A percentile compares a stretch with the other conserved stretches of the same genome.
Conservation (phyloP, 2,113 vertebrate genomes). For the Amblyornis subalaris region DNA sequence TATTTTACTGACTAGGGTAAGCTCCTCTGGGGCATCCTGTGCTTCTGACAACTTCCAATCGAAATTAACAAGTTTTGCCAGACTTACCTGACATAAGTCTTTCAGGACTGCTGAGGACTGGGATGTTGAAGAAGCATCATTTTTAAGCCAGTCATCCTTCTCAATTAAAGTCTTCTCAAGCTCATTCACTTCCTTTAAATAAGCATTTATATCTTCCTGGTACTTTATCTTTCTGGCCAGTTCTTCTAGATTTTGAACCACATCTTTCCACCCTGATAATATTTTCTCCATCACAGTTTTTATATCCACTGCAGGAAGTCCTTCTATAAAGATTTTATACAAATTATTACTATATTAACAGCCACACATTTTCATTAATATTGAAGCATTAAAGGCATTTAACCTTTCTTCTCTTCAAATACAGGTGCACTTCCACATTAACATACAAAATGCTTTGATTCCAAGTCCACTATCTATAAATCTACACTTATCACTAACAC, state of each 20-base stretch:
- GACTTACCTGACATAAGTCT: slow-evolving; percentile 81
- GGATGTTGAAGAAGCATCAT: not conserved
- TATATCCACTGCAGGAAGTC: slow-evolving; percentile 66
- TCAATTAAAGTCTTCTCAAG: slow-evolving; percentile 72
- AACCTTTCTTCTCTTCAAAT: not conserved
- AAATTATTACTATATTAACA: not conserved
- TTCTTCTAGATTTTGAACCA: slow-evolving; percentile 73
- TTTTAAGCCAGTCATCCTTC: slow-evolving; percentile 79
- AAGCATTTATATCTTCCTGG: slow-evolving; percentile 74
- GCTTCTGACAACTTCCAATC: not conserved
- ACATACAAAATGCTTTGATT: not conserved
- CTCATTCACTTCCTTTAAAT: slow-evolving; percentile 74
- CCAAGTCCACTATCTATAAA: not conserved
- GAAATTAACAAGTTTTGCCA: not conserved
- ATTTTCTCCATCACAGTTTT: slow-evolving; percentile 69
- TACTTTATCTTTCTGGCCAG: slow-evolving; percentile 70
- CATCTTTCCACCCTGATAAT: slow-evolving; percentile 73
- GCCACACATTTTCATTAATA: not conserved
- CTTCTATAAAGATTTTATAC: slow-evolving; percentile 68
- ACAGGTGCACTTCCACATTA: not conserved
- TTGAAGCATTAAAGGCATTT: not conserved
- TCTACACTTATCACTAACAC: not conserved
- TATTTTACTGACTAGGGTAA: not conserved
- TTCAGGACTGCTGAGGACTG: slow-evolving; percentile 57
- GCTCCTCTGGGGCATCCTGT: not conserved